Conservation (phyloP, 2,113 vertebrate genomes). For the Atrichornis clamosus region DNA sequence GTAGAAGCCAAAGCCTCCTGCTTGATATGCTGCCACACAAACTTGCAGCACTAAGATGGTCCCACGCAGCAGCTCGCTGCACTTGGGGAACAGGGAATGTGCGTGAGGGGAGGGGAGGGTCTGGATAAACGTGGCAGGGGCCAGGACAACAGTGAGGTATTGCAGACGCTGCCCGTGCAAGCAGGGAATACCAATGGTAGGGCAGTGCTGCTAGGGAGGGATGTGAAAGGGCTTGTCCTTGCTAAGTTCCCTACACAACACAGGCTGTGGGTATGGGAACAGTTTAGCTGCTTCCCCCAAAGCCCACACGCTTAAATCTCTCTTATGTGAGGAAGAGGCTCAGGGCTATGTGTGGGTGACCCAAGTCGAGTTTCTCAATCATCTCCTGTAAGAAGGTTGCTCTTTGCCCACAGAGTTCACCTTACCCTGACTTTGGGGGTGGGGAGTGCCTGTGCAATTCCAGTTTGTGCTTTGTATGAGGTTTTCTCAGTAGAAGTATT, state of each 20-base stretch:
- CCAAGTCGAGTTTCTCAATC: neutral
- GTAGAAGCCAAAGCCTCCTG: conserved; percentile 67
- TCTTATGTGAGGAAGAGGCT: neutral
- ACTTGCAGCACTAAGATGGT: neutral
- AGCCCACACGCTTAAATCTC: neutral
- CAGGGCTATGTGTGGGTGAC: neutral
- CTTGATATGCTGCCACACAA: conserved; percentile 63
- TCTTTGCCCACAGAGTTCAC: neutral
- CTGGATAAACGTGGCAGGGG: neutral
- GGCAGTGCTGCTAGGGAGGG: neutral
- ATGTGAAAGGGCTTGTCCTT: neutral
- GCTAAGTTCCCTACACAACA: neutral
- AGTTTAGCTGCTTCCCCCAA: neutral
- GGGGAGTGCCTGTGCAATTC: neutral
- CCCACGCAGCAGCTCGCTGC: neutral
- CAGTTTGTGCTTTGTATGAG: neutral
- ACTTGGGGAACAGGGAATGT: neutral
- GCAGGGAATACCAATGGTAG: accelerated
- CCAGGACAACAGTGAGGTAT: neutral
- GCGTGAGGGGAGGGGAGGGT: neutral
- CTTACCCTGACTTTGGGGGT: neutral
- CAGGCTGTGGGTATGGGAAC: neutral
- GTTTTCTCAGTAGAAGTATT: neutral
- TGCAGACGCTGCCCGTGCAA: neutral
- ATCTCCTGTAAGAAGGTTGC: neutral